phyloP scores from a whole-genome alignment of 2,113 vertebrate species.

The Callocephalon fimbriatum region DNA sequence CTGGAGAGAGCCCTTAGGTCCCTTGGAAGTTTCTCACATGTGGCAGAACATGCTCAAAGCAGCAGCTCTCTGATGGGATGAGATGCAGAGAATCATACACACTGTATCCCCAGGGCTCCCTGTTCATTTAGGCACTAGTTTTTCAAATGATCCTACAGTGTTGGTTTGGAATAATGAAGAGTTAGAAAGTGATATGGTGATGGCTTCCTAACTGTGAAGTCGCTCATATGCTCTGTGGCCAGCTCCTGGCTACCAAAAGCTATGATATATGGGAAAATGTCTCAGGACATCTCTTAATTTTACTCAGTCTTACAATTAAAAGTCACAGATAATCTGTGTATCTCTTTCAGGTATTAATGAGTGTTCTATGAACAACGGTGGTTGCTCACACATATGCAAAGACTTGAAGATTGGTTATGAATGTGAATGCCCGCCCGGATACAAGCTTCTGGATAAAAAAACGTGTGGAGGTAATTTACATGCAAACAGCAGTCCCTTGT shows the following conservation, averaged over 20 bases:
- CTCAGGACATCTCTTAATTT: not conserved
- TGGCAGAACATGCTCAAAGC: conserved; percentile 27
- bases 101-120: not conserved
- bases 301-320: not conserved
- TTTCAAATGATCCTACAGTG: not conserved
- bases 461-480: conserved; percentile 91
- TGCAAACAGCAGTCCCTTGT: conserved; percentile 56
- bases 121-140: not conserved
- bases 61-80: conserved; percentile 16
- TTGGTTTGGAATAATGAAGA: not conserved
- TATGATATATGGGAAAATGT: not conserved
- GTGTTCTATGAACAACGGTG: conserved; percentile 91
- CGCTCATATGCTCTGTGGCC: not conserved
- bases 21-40: conserved; percentile 34
- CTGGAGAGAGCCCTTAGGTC: conserved; percentile 34
- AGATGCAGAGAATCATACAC: not conserved
- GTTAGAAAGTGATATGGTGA: not conserved
- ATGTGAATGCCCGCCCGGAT: conserved; percentile 93
- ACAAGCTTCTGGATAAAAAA: conserved; percentile 95
- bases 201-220: not conserved
- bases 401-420: conserved; percentile 91
- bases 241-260: not conserved
- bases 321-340: not conserved
- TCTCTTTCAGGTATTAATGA: conserved; percentile 80
- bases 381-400: conserved; percentile 95